Conservation (phyloP, 2,113 vertebrate species). For the Pseudopodoces humilis region DNA sequence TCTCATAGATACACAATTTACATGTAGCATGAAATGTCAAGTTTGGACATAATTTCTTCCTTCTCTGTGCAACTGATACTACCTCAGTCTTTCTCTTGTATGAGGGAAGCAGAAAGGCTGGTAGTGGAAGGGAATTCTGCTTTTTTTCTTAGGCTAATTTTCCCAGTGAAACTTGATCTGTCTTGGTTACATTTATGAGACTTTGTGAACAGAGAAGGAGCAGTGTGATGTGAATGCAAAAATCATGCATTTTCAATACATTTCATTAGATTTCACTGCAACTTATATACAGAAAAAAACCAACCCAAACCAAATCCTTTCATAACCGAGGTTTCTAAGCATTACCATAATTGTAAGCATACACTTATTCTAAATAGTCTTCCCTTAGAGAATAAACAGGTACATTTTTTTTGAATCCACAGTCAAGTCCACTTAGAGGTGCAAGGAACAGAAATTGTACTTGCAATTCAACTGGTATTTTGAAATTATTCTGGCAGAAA, state of each 20-base stretch:
- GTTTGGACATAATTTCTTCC: not conserved
- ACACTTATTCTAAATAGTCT: constrained; percentile 18
- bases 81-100: not conserved
- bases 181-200: constrained; percentile 42
- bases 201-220: constrained; percentile 41
- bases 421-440: constrained; percentile 53
- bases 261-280: constrained; percentile 65
- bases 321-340: not conserved
- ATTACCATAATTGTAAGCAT: constrained; percentile 42
- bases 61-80: not conserved
- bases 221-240: constrained; percentile 61
- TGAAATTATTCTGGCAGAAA: constrained; percentile 20
- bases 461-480: constrained; percentile 37
- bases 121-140: constrained; percentile 1
- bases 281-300: constrained; percentile 35
- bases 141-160: constrained; percentile 61
- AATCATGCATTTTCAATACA: constrained; percentile 63
- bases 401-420: not conserved
- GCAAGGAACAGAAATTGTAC: constrained; percentile 48
- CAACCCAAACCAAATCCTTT: not conserved
- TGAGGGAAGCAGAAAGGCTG: not conserved
- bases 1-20: not conserved
- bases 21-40: not conserved
- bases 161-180: constrained; percentile 55
- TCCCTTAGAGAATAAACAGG: constrained; percentile 51